Evolutionary conservation across 2,888 invertebrate genomes (phyloP).

Genomic region (Phengaris alcon): DNA sequence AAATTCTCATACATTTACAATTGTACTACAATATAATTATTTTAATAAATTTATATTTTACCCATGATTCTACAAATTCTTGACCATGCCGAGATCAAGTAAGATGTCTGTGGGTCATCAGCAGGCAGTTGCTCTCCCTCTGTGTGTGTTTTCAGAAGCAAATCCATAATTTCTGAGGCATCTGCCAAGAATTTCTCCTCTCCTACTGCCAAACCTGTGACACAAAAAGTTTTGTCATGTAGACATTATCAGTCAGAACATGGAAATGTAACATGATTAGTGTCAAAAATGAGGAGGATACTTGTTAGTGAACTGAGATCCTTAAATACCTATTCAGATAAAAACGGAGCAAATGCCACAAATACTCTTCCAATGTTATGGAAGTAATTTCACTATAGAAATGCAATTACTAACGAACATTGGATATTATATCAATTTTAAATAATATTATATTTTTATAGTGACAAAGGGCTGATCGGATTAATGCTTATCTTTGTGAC

Average conservation of each 20-base stretch:
- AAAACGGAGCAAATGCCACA: conserved; percentile 23
- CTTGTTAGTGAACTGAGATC: conserved; percentile 22
- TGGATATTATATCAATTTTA: background rate
- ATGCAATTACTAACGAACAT: conserved; percentile 23
- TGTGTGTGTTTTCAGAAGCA: conserved; percentile 93
- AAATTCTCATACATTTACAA: too few relatives aligned
- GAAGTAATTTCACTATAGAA: conserved; percentile 20
- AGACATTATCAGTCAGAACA: background rate
- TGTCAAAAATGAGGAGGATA: background rate
- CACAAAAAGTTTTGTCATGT: background rate
- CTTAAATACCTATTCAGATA: conserved; percentile 7
- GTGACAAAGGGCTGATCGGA: background rate
- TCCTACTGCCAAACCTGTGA: conserved; percentile 84
- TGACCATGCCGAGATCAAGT: conserved; percentile 99
- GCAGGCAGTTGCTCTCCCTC: conserved; percentile 91
- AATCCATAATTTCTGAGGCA: conserved; percentile 97
- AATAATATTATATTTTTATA: background rate
- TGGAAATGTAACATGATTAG: background rate
- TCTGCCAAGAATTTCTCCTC: conserved; percentile 92
- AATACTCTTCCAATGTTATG: conserved; percentile 23
- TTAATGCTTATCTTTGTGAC: too few relatives aligned
- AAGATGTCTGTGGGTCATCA: conserved; percentile 98
- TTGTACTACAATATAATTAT: background rate
- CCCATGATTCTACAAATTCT: conserved; percentile 96
- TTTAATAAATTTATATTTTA: conserved; percentile 39